Conservation (phyloP, 2,888 invertebrate genomes). For the Erebia ligea region DNA sequence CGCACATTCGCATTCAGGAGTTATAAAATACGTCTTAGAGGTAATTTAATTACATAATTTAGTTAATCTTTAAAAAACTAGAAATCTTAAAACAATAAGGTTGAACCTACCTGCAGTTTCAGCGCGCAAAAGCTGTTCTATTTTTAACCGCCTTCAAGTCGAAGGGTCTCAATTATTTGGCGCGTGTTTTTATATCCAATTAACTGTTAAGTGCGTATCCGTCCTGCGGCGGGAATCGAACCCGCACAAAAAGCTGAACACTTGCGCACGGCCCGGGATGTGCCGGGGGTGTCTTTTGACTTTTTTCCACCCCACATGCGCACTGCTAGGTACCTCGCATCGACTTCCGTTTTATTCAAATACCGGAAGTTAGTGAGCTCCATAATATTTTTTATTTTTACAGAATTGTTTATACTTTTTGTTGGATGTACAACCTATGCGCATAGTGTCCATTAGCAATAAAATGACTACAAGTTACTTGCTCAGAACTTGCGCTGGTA, state of each 20-base stretch:
- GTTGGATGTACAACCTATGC: neutral
- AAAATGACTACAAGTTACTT: no score
- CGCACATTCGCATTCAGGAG: no score
- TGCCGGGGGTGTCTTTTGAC: slow-evolving; percentile 56
- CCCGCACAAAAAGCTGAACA: slow-evolving; percentile 54
- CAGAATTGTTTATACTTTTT: neutral
- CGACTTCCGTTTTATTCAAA: slow-evolving; percentile 64
- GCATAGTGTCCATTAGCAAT: no score
- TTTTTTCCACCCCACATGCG: slow-evolving; percentile 47
- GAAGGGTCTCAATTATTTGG: no score
- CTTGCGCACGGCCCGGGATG: slow-evolving; percentile 63
- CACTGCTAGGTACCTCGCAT: slow-evolving; percentile 46
- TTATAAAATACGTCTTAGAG: no score
- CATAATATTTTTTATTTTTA: neutral
- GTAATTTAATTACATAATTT: no score
- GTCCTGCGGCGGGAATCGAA: slow-evolving; percentile 50
- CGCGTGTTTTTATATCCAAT: neutral
- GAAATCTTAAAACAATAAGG: no score
- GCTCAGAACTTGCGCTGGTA: no score
- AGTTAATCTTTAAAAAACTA: no score
- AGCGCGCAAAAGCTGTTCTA: neutral
- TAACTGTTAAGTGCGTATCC: slow-evolving; percentile 44
- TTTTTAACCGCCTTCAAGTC: neutral
- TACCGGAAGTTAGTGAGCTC: slow-evolving; percentile 51
- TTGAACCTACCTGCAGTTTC: no score